These are phyloP conservation scores for Bombus turneri DNA, from an alignment of 1,140 invertebrate genomes.

Conservation along the genomic window DNA sequence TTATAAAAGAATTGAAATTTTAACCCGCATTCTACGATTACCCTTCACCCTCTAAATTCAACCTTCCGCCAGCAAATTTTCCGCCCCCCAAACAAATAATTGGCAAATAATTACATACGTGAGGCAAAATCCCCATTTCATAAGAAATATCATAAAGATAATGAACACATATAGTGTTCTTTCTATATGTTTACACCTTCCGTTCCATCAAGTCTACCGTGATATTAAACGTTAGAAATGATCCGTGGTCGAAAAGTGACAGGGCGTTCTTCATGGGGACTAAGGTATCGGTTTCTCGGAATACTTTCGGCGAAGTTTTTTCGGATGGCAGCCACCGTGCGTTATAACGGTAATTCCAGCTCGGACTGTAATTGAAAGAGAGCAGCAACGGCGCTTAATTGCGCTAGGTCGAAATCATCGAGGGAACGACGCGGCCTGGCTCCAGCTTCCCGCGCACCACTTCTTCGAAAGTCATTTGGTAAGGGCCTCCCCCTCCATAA, in stretches of 20 bases:
- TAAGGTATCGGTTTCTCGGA: slow-evolving; percentile 43
- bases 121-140: background rate
- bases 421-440: slow-evolving; percentile 42
- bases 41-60: no score
- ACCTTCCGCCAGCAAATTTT: background rate
- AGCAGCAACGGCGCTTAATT: slow-evolving; percentile 69
- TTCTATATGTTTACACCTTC: background rate
- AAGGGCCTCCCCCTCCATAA: slow-evolving; percentile 26
- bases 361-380: slow-evolving; percentile 71
- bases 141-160: background rate
- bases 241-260: slow-evolving; percentile 9
- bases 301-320: slow-evolving; percentile 54
- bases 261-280: background rate
- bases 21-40: no score
- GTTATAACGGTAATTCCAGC: slow-evolving; percentile 70
- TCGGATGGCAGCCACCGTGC: slow-evolving; percentile 56
- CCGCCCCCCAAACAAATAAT: background rate
- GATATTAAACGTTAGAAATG: slow-evolving; percentile 13
- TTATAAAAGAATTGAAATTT: no score
- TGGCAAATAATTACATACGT: background rate
- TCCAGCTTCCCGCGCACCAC: slow-evolving; percentile 14
- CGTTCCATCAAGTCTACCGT: background rate
- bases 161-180: background rate
- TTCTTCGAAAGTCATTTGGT: slow-evolving; percentile 72
- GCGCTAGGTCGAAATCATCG: slow-evolving; percentile 70